Percentiles rank a stretch among this genome's conserved stretches.
phyloP scores from a whole-genome alignment of 1,140 invertebrate genomes.

The Nasonia longicornis region DNA sequence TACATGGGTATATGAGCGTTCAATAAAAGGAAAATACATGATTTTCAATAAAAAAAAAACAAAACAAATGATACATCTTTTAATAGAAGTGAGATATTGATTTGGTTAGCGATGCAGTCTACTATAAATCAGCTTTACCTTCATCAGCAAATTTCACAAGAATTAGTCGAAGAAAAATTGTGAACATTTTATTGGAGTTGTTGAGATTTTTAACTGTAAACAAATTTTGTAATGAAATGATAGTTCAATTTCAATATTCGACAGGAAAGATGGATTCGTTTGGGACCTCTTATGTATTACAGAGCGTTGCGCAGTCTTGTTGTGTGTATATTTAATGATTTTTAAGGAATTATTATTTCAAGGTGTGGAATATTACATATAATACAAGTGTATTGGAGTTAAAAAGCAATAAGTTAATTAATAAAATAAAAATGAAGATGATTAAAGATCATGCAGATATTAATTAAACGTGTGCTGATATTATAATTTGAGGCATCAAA shows the following conservation, averaged over 20 bases:
- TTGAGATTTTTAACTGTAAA: neutral
- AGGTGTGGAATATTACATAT: neutral
- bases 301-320: neutral
- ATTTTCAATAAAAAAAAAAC: no score
- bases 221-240: neutral
- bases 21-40: no score
- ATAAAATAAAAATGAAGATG: no score
- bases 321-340: neutral
- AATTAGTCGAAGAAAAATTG: no score
- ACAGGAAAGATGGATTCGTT: neutral
- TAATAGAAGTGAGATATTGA: no score
- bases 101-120: neutral
- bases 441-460: no score
- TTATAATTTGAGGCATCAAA: no score
- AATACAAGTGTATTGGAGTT: neutral
- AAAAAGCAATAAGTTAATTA: neutral
- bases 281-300: no score
- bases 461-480: no score
- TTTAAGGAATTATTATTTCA: neutral
- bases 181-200: neutral
- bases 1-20: no score
- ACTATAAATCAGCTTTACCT: neutral
- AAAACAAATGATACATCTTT: no score
- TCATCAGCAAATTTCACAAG: neutral
- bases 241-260: neutral